These are phyloP conservation scores for Chionis minor DNA, from an alignment of 2,113 vertebrate genomes.

Conservation along the genomic window DNA sequence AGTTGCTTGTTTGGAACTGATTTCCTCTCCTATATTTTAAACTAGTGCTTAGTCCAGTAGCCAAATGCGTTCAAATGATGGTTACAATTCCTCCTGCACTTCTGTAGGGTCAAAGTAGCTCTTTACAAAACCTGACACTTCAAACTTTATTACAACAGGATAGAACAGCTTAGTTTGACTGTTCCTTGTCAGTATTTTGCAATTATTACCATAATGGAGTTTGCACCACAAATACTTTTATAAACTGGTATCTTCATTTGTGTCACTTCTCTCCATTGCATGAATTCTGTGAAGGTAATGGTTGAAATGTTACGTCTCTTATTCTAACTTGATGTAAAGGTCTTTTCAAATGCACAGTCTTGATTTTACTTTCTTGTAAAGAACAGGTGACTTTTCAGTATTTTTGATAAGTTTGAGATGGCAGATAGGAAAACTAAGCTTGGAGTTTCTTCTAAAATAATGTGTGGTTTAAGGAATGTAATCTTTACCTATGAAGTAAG, in stretches of 20 bases:
- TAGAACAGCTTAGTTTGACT: neutral
- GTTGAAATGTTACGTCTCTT: neutral
- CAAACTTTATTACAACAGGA: neutral
- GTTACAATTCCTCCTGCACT: neutral
- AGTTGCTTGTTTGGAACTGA: neutral
- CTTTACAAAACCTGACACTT: neutral
- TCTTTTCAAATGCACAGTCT: neutral
- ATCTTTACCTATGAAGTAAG: neutral
- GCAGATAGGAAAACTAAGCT: neutral
- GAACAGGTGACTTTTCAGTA: neutral
- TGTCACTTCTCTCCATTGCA: neutral
- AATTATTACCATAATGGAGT: fast-evolving
- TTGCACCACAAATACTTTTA: neutral
- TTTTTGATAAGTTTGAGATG: neutral
- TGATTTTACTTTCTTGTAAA: neutral
- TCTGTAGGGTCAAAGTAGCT: neutral
- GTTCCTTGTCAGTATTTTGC: neutral
- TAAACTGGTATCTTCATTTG: neutral
- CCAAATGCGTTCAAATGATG: neutral
- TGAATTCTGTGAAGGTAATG: neutral
- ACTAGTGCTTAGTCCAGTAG: neutral
- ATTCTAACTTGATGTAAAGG: neutral
- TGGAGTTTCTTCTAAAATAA: neutral
- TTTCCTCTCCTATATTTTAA: neutral
- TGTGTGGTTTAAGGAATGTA: neutral